phyloP scores from a whole-genome alignment of 2,113 vertebrate species.

The Chaenocephalus aceratus region DNA sequence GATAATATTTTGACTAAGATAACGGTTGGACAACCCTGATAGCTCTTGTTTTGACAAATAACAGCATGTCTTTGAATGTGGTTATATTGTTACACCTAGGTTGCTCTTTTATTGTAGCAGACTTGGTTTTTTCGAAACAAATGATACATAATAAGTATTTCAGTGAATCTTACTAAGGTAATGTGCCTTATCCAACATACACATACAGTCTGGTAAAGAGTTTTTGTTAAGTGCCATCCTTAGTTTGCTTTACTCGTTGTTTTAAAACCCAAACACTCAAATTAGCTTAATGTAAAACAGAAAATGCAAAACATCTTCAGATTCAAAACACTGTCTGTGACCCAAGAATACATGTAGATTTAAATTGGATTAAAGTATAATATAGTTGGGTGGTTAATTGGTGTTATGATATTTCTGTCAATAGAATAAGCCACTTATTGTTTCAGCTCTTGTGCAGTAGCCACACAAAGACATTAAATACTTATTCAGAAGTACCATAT shows the following conservation, averaged over 20 bases:
- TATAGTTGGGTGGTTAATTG: not conserved
- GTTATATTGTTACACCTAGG: not conserved
- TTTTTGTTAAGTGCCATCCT: not conserved
- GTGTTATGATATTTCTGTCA: not conserved
- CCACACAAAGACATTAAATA: not conserved
- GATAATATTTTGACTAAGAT: not conserved
- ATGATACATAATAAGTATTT: no score
- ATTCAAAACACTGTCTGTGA: not conserved
- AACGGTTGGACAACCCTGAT: not conserved
- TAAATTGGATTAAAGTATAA: not conserved
- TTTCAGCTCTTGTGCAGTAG: not conserved
- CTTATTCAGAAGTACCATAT: not conserved
- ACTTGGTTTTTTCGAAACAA: no score
- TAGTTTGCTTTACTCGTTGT: not conserved
- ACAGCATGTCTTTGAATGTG: not conserved
- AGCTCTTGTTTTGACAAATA: not conserved
- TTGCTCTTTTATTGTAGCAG: no score
- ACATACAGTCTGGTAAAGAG: not conserved
- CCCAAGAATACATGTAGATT: not conserved
- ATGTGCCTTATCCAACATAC: not conserved
- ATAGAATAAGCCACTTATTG: not conserved
- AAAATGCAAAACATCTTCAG: no score
- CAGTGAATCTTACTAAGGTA: no score
- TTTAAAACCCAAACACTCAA: not conserved
- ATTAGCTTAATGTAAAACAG: not conserved